phyloP scores from a whole-genome alignment of 1,140 invertebrate species.

The Frieseomelitta varia region DNA sequence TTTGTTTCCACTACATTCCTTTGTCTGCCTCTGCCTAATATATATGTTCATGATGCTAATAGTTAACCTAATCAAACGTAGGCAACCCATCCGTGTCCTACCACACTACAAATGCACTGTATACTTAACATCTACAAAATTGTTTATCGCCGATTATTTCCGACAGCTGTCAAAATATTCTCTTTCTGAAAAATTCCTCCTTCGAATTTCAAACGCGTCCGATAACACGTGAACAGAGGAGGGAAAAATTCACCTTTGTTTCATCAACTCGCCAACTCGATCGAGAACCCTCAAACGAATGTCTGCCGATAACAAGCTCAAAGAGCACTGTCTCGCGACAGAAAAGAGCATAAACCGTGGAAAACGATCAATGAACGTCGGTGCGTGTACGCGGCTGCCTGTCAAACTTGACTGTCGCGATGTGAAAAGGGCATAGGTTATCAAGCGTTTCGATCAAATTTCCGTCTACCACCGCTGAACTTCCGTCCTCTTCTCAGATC shows the following conservation, averaged over 20 bases:
- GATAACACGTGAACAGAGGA: no score
- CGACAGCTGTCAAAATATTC: background rate
- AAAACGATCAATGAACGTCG: conserved; percentile 54
- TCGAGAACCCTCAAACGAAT: conserved; percentile 2
- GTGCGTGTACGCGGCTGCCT: conserved; percentile 37
- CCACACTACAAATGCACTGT: no score
- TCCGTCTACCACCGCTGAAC: conserved; percentile 34
- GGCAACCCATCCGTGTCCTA: no score
- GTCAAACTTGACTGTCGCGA: conserved; percentile 46
- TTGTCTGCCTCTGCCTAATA: no score
- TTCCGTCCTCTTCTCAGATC: conserved; percentile 37
- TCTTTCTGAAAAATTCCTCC: background rate
- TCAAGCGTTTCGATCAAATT: conserved; percentile 67
- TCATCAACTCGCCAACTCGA: background rate
- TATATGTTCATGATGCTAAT: no score
- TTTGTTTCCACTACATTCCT: no score
- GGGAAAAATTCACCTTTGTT: conserved; percentile 27
- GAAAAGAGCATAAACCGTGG: conserved; percentile 61
- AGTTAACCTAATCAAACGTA: no score
- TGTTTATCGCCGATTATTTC: background rate
- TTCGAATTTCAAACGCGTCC: background rate
- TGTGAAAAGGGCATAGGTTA: conserved; percentile 68
- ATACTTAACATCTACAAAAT: no score
- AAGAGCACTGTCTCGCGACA: conserved; percentile 21
- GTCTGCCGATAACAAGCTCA: conserved; percentile 31